Conservation (phyloP, 2,113 vertebrate species). For the Ammodytes dubius region DNA sequence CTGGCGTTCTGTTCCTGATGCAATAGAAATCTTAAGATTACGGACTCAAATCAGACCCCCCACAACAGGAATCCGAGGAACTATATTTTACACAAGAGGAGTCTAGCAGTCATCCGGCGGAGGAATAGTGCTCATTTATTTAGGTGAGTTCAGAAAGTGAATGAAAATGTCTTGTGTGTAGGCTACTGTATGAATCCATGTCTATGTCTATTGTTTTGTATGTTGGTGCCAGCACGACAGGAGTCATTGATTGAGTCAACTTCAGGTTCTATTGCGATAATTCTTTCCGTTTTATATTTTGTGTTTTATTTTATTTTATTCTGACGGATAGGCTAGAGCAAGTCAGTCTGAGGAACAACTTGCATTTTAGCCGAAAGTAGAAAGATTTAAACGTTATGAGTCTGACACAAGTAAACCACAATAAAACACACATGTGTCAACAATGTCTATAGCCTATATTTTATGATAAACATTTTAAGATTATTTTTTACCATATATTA, state of each 20-base stretch:
- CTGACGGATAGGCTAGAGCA: background rate
- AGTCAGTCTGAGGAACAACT: background rate
- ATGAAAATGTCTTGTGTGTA: conserved; percentile 24
- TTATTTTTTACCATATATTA: background rate
- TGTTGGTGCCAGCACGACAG: conserved; percentile 58
- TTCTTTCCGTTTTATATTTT: background rate
- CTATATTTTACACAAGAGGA: conserved; percentile 42
- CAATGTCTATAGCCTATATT: background rate
- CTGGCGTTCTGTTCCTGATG: conserved; percentile 55
- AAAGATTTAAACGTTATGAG: background rate
- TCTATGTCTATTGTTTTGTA: conserved; percentile 51
- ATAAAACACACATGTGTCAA: background rate
- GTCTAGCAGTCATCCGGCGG: conserved; percentile 36
- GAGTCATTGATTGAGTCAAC: conserved; percentile 44
- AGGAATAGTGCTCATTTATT: conserved; percentile 39
- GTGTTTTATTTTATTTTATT: background rate
- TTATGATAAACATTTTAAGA: background rate
- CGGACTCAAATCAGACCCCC: conserved; percentile 6
- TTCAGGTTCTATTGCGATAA: background rate
- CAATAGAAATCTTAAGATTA: conserved; percentile 49
- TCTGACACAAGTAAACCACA: background rate
- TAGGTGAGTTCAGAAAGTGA: conserved; percentile 71
- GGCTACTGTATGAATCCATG: conserved; percentile 4
- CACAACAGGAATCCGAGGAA: conserved; percentile 27
- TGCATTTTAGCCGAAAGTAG: background rate